Evolutionary conservation across 2,113 vertebrate genomes (phyloP).

Genomic region (Amazona guildingii): DNA sequence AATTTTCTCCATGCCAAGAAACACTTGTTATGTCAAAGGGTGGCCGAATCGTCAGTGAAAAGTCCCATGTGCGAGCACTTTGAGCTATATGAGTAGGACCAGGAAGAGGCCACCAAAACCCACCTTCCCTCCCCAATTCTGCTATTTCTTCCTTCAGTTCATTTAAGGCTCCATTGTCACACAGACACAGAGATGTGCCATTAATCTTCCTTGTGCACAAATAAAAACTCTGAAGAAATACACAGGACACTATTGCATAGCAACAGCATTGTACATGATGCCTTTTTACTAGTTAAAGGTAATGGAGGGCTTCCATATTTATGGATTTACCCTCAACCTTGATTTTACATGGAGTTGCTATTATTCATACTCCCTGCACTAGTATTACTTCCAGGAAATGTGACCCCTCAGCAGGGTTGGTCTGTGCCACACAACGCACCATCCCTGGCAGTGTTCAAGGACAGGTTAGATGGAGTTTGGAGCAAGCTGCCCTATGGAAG

Average conservation of each 20-base stretch:
- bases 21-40: neutral
- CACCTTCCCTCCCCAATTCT: neutral
- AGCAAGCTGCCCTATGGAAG: neutral
- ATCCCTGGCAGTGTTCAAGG: neutral
- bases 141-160: neutral
- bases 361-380: neutral
- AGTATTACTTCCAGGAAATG: neutral
- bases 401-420: neutral
- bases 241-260: neutral
- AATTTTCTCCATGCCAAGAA: neutral
- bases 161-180: neutral
- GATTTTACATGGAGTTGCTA: neutral
- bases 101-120: neutral
- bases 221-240: neutral
- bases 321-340: neutral
- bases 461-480: neutral
- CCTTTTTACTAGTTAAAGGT: neutral
- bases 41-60: neutral
- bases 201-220: neutral
- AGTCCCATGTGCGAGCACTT: fast-evolving
- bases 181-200: neutral
- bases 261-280: neutral
- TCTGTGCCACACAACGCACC: neutral
- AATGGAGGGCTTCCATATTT: neutral
- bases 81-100: neutral